These are phyloP conservation scores for Hermatobates lingyangjiaoensis DNA, from an alignment of 1,140 invertebrate species.

Conservation along the genomic window DNA sequence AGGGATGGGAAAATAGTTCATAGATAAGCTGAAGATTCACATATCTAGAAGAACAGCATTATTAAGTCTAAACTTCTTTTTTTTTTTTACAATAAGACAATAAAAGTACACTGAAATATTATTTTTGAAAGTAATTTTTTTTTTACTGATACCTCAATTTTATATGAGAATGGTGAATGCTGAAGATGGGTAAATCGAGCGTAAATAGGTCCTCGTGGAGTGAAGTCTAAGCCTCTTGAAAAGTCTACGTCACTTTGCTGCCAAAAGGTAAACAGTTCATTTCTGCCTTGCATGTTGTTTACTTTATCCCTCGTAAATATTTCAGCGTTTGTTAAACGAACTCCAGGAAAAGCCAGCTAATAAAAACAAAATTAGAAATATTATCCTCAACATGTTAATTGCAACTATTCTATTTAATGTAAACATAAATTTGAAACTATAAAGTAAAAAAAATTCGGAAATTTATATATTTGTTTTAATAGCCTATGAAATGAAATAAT, in stretches of 20 bases:
- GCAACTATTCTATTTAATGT: background rate
- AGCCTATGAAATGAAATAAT: too few relatives aligned
- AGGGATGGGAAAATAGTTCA: too few relatives aligned
- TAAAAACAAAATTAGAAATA: background rate
- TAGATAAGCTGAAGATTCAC: too few relatives aligned
- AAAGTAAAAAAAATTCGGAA: too few relatives aligned
- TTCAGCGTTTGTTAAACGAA: conserved; percentile 30
- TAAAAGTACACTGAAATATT: too few relatives aligned
- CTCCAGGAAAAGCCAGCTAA: conserved; percentile 39
- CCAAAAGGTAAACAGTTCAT: conserved; percentile 25
- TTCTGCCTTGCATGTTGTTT: conserved; percentile 14
- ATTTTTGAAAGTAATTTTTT: too few relatives aligned
- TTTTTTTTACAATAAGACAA: too few relatives aligned
- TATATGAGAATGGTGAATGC: conserved; percentile 24
- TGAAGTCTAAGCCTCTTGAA: conserved; percentile 28
- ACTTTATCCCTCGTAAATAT: conserved; percentile 23
- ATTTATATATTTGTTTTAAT: too few relatives aligned
- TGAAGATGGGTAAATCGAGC: conserved; percentile 27
- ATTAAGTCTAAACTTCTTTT: too few relatives aligned
- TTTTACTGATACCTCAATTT: conserved; percentile 10
- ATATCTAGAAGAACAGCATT: too few relatives aligned
- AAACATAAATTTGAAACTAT: background rate
- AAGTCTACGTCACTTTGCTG: conserved; percentile 28
- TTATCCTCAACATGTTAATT: background rate
- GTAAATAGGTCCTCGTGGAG: conserved; percentile 23